phyloP scores from a whole-genome alignment of 2,888 invertebrate genomes.

The Formica aserva region DNA sequence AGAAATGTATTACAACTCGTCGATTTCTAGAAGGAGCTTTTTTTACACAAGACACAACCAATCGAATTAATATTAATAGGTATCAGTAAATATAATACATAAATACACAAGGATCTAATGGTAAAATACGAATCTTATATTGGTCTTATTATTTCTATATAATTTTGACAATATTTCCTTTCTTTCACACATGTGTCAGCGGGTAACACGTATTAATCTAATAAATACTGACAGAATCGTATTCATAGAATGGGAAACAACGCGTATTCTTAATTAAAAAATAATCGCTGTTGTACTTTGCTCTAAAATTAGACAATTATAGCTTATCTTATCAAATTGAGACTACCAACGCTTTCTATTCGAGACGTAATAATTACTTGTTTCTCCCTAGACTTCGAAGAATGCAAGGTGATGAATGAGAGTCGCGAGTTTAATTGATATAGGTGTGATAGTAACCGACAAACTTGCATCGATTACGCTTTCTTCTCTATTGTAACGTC shows the following conservation, averaged over 20 bases:
- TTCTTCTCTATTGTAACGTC: slow-evolving; percentile 51
- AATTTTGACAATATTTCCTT: slow-evolving; percentile 48
- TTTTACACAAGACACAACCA: background rate
- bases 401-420: slow-evolving; percentile 24
- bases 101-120: slow-evolving; percentile 43
- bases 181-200: slow-evolving; percentile 34
- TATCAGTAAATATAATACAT: slow-evolving; percentile 23
- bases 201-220: slow-evolving; percentile 37
- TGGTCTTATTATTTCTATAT: slow-evolving; percentile 36
- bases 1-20: slow-evolving; percentile 34
- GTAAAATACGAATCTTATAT: slow-evolving; percentile 53
- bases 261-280: slow-evolving; percentile 46
- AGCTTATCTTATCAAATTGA: slow-evolving; percentile 49
- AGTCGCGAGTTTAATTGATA: slow-evolving; percentile 26
- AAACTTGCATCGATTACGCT: slow-evolving; percentile 46
- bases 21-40: slow-evolving; percentile 59
- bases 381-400: slow-evolving; percentile 64
- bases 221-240: slow-evolving; percentile 47
- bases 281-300: slow-evolving; percentile 51
- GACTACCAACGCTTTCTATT: slow-evolving; percentile 29
- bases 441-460: slow-evolving; percentile 3
- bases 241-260: slow-evolving; percentile 15
- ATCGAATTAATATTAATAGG: slow-evolving; percentile 22
- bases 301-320: slow-evolving; percentile 50
- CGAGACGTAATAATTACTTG: slow-evolving; percentile 65